Conservation (phyloP, 37 sponge, comb jelly and placozoan genomes). For the Oopsacas minuta region DNA sequence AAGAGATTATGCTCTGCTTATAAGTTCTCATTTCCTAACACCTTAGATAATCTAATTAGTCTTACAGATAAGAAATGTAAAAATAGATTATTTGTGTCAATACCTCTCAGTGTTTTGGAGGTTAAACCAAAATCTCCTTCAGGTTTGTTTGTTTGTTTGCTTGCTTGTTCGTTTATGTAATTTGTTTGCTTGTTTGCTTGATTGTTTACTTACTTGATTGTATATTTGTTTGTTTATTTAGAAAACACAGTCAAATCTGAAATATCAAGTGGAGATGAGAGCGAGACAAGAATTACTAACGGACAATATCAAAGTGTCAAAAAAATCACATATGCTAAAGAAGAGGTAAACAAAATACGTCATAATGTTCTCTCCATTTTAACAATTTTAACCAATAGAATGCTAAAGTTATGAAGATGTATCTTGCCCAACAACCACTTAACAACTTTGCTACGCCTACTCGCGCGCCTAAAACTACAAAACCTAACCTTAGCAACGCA, state of each 20-base stretch:
- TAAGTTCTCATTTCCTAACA: neutral
- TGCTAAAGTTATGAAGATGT: neutral
- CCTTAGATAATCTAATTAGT: neutral
- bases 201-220: neutral
- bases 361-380: too few species aligned
- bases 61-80: neutral
- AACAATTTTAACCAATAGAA: neutral
- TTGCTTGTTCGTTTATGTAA: neutral
- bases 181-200: neutral
- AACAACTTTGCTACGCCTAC: neutral
- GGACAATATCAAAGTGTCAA: too few species aligned
- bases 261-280: neutral
- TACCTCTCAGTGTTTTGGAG: neutral
- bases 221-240: neutral
- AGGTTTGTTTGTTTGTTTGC: neutral
- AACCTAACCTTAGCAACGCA: neutral
- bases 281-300: neutral
- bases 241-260: neutral
- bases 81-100: neutral
- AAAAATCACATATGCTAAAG: too few species aligned
- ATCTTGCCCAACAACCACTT: neutral
- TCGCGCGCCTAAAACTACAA: neutral
- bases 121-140: neutral
- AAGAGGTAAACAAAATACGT: too few species aligned
- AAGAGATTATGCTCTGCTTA: neutral